Base-by-base conservation (phyloP, 2,888 invertebrate genomes). In the Sesia apiformis region DNA sequence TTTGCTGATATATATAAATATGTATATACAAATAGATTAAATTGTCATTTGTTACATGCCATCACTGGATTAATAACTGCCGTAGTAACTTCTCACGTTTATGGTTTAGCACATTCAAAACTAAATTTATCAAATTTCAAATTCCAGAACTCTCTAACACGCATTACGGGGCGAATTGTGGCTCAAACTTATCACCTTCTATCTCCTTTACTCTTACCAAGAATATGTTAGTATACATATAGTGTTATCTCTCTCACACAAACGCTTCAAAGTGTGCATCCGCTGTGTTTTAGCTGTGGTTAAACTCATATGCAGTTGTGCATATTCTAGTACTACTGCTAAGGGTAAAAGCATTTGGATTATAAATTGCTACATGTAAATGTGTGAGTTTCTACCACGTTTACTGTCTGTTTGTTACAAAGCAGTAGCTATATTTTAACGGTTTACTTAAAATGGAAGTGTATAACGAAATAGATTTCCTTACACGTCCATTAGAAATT, bases 241-340 rank as follows among this genome's bases (percentile, higher is more conserved):
- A 23, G 5, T n/a, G 46, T 23, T 23, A 23, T 46, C 46, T 46
- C 46, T 0, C 3, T 46, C 46, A 53, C 57, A 55, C 62, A 60
- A 4, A 8, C 4, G 46, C 8, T 23, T 23, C 23, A 46, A 46
- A 46, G 7, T 46, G 55, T 38, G 49, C 57, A 55, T 52, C 55
- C 49, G 38, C 51, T 41, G 38, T 54, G 50, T 54, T 56, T 53
- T 49, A 56, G 54, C 46, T 58, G 65, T 43, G 61, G 61, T 61
- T 56, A 50, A 50, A 59, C 58, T 69, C 63, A 57, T 65, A 57
- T 69, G 66, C 64, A 67, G 62, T 58, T 46, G 46, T 46, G 46
- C 46, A 38, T 40, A 8, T 46, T 23, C 23, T 23, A 23, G 46
- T 23, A 46, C 7, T 8, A 6, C 23, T 46, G 7, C 7, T 46